A percentile compares a stretch with the other conserved stretches of the same genome.
Evolutionary conservation across 2,797 vertebrate species (phyloP).

Genomic region (Sebastes minor): DNA sequence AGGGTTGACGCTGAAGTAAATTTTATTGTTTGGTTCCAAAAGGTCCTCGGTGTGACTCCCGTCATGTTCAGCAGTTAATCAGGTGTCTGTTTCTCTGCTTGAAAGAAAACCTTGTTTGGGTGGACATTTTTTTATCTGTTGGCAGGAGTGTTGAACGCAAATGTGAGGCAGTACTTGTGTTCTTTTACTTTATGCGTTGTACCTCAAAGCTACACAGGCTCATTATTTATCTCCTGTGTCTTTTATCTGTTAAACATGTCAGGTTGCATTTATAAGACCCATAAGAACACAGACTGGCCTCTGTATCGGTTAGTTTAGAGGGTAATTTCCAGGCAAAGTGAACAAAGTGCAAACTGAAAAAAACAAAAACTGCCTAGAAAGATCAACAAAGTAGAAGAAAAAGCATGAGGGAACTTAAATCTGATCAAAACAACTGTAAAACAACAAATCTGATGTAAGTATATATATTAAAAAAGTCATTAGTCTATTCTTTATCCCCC

Average conservation of each 20-base stretch:
- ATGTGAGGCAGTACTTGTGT: not conserved
- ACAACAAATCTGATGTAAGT: not conserved
- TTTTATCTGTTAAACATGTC: slow-evolving; percentile 4
- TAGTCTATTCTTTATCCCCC: not conserved
- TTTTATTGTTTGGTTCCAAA: not conserved
- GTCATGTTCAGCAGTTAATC: slow-evolving; percentile 18
- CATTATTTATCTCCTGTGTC: slow-evolving; percentile 19
- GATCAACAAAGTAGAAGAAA: not conserved
- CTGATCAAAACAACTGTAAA: not conserved
- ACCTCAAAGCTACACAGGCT: not conserved
- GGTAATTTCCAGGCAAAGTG: not conserved
- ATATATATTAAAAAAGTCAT: not conserved
- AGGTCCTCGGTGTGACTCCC: slow-evolving; percentile 18
- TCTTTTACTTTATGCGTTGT: not conserved
- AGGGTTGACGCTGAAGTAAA: not conserved
- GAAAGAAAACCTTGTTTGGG: slow-evolving; percentile 3
- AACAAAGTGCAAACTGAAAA: not conserved
- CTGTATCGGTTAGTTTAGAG: not conserved
- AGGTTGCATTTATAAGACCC: not conserved
- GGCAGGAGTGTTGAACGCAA: not conserved
- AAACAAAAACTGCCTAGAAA: not conserved
- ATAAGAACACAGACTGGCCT: not conserved
- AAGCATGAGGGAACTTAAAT: not conserved
- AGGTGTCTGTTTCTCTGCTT: not conserved
- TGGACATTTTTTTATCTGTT: slow-evolving; percentile 1